Percentiles rank a stretch among this genome's conserved stretches.
Evolutionary conservation across 2,113 vertebrate species (phyloP).

Genomic region (Indicator indicator): DNA sequence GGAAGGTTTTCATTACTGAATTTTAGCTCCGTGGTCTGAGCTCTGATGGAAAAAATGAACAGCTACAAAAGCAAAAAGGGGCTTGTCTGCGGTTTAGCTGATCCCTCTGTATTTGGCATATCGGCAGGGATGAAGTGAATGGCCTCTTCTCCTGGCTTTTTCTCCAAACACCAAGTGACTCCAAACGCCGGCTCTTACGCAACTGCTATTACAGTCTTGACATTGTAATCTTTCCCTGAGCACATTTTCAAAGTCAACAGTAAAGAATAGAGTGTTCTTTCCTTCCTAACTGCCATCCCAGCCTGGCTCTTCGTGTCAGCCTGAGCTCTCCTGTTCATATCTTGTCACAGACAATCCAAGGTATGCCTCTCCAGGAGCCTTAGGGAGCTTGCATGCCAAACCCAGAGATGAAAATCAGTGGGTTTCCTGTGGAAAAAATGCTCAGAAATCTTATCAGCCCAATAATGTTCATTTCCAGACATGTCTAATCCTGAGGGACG

Average conservation of each 20-base stretch:
- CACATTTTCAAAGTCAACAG: background rate
- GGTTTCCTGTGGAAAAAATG: constrained; percentile 68
- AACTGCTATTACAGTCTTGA: constrained; percentile 36
- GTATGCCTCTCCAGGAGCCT: constrained; percentile 35
- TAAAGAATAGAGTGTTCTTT: constrained; percentile 32
- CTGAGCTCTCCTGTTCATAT: constrained; percentile 22
- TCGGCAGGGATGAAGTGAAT: constrained; percentile 34
- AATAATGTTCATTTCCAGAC: constrained; percentile 68
- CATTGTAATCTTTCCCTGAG: constrained; percentile 51
- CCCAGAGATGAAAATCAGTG: constrained; percentile 54
- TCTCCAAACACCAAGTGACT: background rate
- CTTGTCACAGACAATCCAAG: constrained; percentile 39
- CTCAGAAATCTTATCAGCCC: constrained; percentile 65
- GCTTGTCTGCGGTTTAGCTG: constrained; percentile 50
- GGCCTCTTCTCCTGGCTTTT: constrained; percentile 31
- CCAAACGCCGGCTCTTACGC: background rate
- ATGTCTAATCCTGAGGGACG: constrained; percentile 60
- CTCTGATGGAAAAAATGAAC: constrained; percentile 49
- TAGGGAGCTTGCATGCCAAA: constrained; percentile 45
- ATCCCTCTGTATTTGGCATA: constrained; percentile 37
- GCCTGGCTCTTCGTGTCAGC: background rate
- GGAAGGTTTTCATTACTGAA: constrained; percentile 38
- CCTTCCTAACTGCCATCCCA: constrained; percentile 21
- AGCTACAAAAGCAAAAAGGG: constrained; percentile 26
- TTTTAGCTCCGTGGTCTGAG: background rate